These are phyloP conservation scores for Nasonovia ribisnigri DNA, from an alignment of 2,888 invertebrate genomes.

Conservation along the genomic window DNA sequence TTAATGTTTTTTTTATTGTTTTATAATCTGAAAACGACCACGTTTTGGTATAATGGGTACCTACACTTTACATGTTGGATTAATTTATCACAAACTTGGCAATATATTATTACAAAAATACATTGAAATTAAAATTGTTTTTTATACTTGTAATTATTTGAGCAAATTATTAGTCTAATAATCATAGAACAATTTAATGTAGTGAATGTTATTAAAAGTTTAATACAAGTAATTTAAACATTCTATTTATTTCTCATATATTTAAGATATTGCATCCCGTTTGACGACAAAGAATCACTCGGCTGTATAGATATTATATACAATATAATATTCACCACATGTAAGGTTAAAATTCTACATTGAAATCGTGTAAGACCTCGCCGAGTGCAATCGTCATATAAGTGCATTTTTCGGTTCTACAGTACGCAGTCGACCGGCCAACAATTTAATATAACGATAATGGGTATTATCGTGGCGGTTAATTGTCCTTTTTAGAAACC, in stretches of 20 bases:
- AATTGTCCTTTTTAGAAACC: background rate
- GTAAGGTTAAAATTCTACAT: background rate
- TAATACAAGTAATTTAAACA: background rate
- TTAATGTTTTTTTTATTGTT: background rate
- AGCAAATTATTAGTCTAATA: background rate
- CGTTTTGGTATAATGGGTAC: background rate
- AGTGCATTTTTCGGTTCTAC: background rate
- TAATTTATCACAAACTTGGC: background rate
- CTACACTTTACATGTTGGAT: background rate
- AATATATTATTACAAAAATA: background rate
- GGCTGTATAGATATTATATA: background rate
- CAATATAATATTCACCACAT: background rate
- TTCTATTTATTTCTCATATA: background rate
- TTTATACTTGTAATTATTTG: background rate
- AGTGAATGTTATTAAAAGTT: background rate
- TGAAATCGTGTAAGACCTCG: background rate
- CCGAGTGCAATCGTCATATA: background rate
- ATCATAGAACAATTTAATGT: background rate
- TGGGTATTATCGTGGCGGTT: background rate
- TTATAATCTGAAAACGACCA: background rate
- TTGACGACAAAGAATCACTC: background rate
- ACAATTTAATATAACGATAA: slow-evolving; percentile 1
- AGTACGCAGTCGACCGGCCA: background rate
- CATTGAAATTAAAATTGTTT: background rate
- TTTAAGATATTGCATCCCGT: background rate